A percentile compares a stretch with the other conserved stretches of the same genome.
phyloP scores from a whole-genome alignment of 1,140 invertebrate genomes.

The Ceratosolen solmsi region DNA sequence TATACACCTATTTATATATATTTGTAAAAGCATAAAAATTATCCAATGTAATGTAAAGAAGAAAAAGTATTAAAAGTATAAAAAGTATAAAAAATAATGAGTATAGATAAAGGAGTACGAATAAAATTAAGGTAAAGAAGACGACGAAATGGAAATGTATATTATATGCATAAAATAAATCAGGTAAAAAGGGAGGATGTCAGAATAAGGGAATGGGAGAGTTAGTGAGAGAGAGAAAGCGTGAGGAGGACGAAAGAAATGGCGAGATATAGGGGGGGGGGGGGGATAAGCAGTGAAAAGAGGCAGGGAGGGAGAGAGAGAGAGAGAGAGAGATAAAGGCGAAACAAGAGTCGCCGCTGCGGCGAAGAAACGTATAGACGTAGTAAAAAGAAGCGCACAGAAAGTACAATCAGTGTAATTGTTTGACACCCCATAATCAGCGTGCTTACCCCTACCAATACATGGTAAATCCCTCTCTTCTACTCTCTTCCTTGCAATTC shows the following conservation, averaged over 20 bases:
- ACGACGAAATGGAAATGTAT: slow-evolving; percentile 24
- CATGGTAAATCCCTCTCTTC: neutral
- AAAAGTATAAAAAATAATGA: neutral
- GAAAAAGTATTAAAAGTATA: neutral
- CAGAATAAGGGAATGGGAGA: neutral
- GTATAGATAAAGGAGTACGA: too few species aligned
- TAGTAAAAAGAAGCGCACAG: slow-evolving; percentile 59
- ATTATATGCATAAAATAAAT: slow-evolving; percentile 47
- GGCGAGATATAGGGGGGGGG: too few species aligned
- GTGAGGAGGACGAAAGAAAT: too few species aligned
- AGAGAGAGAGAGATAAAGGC: too few species aligned
- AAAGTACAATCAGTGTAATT: slow-evolving; percentile 74
- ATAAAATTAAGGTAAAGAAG: too few species aligned
- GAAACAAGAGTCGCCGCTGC: neutral
- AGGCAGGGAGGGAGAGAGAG: neutral
- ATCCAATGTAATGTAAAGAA: too few species aligned
- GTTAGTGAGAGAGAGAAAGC: slow-evolving; percentile 13
- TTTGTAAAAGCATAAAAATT: too few species aligned
- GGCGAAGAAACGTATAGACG: neutral
- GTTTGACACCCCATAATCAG: slow-evolving; percentile 75
- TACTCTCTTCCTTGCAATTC: slow-evolving; percentile 32
- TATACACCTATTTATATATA: too few species aligned
- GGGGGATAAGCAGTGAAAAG: neutral
- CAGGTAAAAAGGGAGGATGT: neutral
- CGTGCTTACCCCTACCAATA: slow-evolving; percentile 66